Percentiles rank a stretch among this genome's conserved stretches.
Evolutionary conservation across 1,140 invertebrate species (phyloP).

Genomic region (Drosophila quadrilineata): DNA sequence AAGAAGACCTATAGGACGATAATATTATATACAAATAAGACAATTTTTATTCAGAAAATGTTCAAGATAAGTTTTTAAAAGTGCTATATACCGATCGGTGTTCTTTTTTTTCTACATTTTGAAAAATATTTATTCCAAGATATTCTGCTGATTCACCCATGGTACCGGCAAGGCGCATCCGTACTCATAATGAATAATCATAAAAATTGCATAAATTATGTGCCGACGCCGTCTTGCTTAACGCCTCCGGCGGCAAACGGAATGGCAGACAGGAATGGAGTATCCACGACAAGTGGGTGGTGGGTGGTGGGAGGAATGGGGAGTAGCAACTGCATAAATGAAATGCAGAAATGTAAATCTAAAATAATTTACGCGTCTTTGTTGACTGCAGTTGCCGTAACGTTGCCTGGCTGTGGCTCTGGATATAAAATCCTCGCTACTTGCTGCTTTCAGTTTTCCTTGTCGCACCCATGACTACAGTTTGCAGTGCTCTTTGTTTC

Average conservation of each 20-base stretch:
- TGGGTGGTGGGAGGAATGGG: background rate
- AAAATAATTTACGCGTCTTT: slow-evolving; percentile 80
- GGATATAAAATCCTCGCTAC: slow-evolving; percentile 70
- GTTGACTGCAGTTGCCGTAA: slow-evolving; percentile 65
- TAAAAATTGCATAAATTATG: slow-evolving; percentile 79
- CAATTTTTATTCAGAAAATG: too few species aligned
- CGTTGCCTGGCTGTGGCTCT: slow-evolving; percentile 5
- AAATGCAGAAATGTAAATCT: slow-evolving; percentile 80
- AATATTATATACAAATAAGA: too few species aligned
- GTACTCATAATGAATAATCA: slow-evolving; percentile 75
- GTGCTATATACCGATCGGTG: too few species aligned
- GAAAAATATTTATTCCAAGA: background rate
- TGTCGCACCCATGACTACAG: background rate
- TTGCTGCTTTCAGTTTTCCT: slow-evolving; percentile 16
- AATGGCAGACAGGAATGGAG: background rate
- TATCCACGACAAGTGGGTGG: background rate
- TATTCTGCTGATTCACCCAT: slow-evolving; percentile 15
- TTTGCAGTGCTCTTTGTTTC: slow-evolving; percentile 36
- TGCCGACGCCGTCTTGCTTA: slow-evolving; percentile 74
- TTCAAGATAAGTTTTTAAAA: too few species aligned
- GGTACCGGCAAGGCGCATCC: slow-evolving; percentile 33
- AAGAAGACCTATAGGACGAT: too few species aligned
- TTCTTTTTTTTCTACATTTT: background rate
- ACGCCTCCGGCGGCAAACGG: slow-evolving; percentile 63
- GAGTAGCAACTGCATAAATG: slow-evolving; percentile 57